These are phyloP conservation scores for Paracentrotus lividus DNA, from an alignment of 53 echinoderm and acorn worm genomes.

Conservation along the genomic window DNA sequence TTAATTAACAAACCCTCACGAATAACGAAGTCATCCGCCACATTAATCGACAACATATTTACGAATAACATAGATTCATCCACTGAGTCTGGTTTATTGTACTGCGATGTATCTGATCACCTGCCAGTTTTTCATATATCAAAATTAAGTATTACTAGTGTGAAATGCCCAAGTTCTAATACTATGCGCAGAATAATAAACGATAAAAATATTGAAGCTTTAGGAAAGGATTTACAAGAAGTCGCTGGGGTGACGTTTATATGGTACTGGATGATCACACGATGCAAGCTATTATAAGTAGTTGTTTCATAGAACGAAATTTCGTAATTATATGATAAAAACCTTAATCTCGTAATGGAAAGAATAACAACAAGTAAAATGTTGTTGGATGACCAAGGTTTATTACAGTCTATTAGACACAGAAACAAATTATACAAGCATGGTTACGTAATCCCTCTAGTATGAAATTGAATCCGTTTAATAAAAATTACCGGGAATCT, in stretches of 20 bases:
- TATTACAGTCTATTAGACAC: conserved; percentile 21
- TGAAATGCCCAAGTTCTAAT: neutral
- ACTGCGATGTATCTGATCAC: conserved; percentile 37
- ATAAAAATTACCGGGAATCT: conserved; percentile 15
- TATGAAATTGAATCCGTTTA: neutral
- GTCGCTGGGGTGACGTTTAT: neutral
- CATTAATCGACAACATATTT: neutral
- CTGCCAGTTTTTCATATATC: conserved; percentile 21
- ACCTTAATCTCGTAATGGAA: neutral
- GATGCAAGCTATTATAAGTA: conserved; percentile 13
- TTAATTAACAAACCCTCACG: conserved; percentile 37
- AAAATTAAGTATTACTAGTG: neutral
- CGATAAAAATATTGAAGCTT: conserved; percentile 19
- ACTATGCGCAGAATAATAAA: neutral
- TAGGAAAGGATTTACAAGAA: neutral
- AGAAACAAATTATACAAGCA: conserved; percentile 15
- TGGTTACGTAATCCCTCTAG: conserved; percentile 29
- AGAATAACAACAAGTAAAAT: neutral
- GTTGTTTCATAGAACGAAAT: neutral
- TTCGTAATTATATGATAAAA: neutral
- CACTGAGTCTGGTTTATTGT: neutral
- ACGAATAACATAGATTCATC: conserved; percentile 27
- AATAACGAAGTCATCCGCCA: conserved; percentile 43
- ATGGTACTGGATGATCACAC: neutral
- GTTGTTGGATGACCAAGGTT: conserved; percentile 26